Percentiles rank a stretch among this genome's conserved stretches.
Evolutionary conservation across 1,140 invertebrate species (phyloP).

Genomic region (Branchinecta lindahli): DNA sequence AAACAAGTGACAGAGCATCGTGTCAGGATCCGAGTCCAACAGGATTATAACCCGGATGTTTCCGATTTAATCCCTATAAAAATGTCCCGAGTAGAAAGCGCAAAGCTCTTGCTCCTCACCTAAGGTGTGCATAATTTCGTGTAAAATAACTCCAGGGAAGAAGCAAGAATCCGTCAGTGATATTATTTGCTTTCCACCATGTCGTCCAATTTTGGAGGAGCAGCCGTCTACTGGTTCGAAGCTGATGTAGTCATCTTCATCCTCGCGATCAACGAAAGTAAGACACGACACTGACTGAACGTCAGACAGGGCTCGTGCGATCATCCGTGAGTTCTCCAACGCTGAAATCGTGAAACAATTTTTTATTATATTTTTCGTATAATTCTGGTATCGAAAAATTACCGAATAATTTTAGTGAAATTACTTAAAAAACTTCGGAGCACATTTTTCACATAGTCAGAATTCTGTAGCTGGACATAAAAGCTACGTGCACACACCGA

Average conservation of each 20-base stretch:
- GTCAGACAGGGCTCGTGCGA: neutral
- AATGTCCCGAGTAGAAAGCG: too few relatives aligned
- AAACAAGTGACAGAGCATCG: too few relatives aligned
- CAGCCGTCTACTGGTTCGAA: constrained; percentile 16
- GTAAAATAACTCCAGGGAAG: constrained; percentile 15
- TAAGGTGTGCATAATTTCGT: constrained; percentile 16
- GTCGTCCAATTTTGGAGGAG: constrained; percentile 13
- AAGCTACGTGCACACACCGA: too few relatives aligned
- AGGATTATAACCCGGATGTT: too few relatives aligned
- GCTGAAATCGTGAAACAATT: neutral
- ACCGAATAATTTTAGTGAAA: too few relatives aligned
- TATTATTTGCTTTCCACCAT: constrained; percentile 15
- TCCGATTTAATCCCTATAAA: too few relatives aligned
- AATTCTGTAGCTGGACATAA: too few relatives aligned
- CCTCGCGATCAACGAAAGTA: neutral
- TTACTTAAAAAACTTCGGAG: too few relatives aligned
- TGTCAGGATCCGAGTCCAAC: too few relatives aligned
- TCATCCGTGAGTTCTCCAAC: neutral
- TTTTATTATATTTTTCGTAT: too few relatives aligned
- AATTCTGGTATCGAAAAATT: too few relatives aligned
- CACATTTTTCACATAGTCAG: too few relatives aligned
- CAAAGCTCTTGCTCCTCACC: neutral
- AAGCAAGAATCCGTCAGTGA: constrained; percentile 13
- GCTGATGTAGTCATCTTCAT: constrained; percentile 13
- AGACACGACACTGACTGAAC: neutral